Conservation (phyloP, 2,888 invertebrate genomes). For the Dicycla oo region DNA sequence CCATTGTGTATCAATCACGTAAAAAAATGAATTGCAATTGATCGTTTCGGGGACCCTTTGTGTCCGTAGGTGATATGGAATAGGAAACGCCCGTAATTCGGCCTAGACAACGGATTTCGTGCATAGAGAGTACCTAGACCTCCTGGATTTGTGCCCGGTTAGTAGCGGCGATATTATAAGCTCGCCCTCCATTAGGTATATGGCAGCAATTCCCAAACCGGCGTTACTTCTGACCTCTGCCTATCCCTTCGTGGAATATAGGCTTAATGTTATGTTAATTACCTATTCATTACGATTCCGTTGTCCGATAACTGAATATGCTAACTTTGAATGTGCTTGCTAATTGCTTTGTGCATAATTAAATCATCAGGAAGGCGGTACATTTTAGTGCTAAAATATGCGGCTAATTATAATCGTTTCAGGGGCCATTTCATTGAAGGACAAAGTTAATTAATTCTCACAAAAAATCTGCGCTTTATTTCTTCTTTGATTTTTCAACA, state of each 20-base stretch:
- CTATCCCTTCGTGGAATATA: too few relatives aligned
- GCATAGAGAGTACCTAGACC: too few relatives aligned
- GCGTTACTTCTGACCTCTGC: not conserved
- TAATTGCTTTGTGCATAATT: slow-evolving; percentile 6
- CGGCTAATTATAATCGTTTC: not conserved
- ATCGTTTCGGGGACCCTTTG: too few relatives aligned
- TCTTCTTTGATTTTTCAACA: not conserved
- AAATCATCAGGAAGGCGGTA: not conserved
- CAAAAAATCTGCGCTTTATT: not conserved
- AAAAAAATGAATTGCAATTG: too few relatives aligned
- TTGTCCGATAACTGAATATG: slow-evolving; percentile 1
- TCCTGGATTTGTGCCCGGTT: not conserved
- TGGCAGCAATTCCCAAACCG: too few relatives aligned
- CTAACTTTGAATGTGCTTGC: not conserved
- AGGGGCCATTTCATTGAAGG: not conserved
- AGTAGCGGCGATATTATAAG: not conserved
- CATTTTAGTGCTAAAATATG: slow-evolving; percentile 17
- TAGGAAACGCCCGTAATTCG: too few relatives aligned
- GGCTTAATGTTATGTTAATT: not conserved
- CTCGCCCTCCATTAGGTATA: not conserved
- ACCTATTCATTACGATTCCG: not conserved
- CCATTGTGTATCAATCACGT: too few relatives aligned
- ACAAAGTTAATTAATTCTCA: not conserved
- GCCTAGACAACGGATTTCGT: too few relatives aligned
- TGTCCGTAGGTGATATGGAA: too few relatives aligned